Evolutionary conservation across 2,888 invertebrate species (phyloP).

Genomic region (Orthonychiurus folsomi): DNA sequence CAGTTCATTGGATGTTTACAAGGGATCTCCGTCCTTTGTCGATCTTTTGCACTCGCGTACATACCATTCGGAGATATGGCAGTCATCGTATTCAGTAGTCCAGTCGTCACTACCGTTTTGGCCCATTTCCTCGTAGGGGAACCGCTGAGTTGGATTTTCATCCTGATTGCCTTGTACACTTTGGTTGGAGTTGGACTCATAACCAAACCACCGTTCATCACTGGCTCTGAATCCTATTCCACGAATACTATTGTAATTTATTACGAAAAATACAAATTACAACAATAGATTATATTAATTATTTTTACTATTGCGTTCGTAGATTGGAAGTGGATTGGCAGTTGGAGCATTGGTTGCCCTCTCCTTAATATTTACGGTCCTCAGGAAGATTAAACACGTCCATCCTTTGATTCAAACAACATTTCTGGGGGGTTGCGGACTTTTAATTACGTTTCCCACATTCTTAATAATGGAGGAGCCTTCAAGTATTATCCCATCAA

Average conservation of each 20-base stretch:
- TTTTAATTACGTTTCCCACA: constrained; percentile 2
- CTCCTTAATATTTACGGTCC: constrained; percentile 9
- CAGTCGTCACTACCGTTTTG: constrained; percentile 18
- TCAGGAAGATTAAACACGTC: constrained; percentile 14
- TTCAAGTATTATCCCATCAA: constrained; percentile 8
- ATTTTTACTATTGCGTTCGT: no score
- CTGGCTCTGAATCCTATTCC: constrained; percentile 13
- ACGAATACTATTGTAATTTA: constrained; percentile 13
- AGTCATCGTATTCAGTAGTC: constrained; percentile 19
- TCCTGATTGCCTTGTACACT: constrained; percentile 16
- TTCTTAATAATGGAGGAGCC: constrained; percentile 9
- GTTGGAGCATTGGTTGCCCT: constrained; percentile 7
- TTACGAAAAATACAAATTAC: no score
- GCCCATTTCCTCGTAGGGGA: constrained; percentile 17
- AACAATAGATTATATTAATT: no score
- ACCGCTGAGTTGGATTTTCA: constrained; percentile 13
- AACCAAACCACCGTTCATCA: constrained; percentile 19
- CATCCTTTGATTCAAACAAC: constrained; percentile 14
- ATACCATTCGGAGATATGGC: constrained; percentile 20
- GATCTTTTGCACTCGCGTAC: constrained; percentile 9
- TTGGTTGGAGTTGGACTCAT: constrained; percentile 14
- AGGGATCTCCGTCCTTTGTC: constrained; percentile 15
- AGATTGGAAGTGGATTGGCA: constrained; percentile 17
- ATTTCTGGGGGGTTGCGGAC: constrained; percentile 9
- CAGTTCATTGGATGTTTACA: constrained; percentile 14